Evolutionary conservation across 2,113 vertebrate genomes (phyloP).

Genomic region (Junco hyemalis): DNA sequence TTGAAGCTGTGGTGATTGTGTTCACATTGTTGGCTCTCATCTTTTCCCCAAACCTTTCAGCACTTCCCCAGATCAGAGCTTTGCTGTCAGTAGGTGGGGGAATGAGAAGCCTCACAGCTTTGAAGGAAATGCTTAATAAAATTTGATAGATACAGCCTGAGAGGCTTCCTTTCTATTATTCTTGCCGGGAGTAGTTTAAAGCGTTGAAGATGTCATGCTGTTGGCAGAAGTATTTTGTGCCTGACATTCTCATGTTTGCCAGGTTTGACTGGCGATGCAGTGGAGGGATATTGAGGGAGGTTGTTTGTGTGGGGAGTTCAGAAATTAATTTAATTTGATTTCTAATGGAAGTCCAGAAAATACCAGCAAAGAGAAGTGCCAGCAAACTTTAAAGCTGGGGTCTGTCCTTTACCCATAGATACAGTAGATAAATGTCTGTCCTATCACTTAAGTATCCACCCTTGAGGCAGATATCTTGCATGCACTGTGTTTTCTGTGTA

Average conservation of each 20-base stretch:
- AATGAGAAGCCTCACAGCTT: conserved; percentile 50
- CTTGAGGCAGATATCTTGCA: neutral
- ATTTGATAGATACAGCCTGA: conserved; percentile 55
- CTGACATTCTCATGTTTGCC: conserved; percentile 30
- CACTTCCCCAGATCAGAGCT: neutral
- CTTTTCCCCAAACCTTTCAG: neutral
- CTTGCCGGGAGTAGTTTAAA: conserved; percentile 54
- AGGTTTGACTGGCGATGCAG: neutral
- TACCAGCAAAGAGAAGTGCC: neutral
- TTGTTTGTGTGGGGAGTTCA: neutral
- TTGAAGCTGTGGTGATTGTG: conserved; percentile 62
- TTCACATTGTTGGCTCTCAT: neutral
- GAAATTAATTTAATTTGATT: conserved; percentile 51
- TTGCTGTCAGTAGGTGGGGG: neutral
- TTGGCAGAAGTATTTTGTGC: conserved; percentile 57
- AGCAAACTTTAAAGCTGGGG: neutral
- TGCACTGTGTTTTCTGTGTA: neutral
- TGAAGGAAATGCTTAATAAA: conserved; percentile 66
- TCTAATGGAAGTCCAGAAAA: conserved; percentile 24
- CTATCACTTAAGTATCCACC: neutral
- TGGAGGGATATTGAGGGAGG: neutral
- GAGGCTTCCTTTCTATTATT: conserved; percentile 64
- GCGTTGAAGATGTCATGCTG: conserved; percentile 37
- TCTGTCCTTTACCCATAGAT: neutral
- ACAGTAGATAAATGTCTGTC: neutral